Conservation (phyloP, 2,888 invertebrate genomes). For the Amiota minor region DNA sequence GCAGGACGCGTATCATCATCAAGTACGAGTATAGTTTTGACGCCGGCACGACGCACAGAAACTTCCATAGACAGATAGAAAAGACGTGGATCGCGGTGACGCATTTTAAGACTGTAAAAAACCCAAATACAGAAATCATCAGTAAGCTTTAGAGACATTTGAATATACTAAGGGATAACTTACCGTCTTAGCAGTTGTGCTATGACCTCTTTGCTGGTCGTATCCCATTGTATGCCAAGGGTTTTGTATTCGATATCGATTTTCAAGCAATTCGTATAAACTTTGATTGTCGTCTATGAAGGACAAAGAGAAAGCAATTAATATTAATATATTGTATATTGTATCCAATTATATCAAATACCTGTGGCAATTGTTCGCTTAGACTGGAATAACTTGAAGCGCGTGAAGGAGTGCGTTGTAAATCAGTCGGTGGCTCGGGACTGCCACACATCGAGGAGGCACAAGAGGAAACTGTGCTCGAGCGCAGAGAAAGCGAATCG, state of each 20-base stretch:
- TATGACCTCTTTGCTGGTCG: constrained; percentile 90
- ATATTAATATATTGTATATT: neutral
- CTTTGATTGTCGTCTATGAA: constrained; percentile 91
- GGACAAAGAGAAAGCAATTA: neutral
- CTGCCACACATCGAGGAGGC: constrained; percentile 79
- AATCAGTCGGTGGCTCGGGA: constrained; percentile 77
- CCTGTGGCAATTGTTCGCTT: constrained; percentile 76
- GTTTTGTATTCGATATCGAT: constrained; percentile 98
- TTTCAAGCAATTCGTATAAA: constrained; percentile 90
- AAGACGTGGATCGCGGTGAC: constrained; percentile 91
- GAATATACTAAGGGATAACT: constrained; percentile 33
- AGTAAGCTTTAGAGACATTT: neutral
- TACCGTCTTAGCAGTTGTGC: constrained; percentile 88
- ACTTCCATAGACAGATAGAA: constrained; percentile 97
- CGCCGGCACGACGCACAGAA: constrained; percentile 86
- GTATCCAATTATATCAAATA: constrained; percentile 44
- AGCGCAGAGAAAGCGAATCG: constrained; percentile 85
- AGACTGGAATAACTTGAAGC: constrained; percentile 80
- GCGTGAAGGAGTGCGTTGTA: constrained; percentile 78
- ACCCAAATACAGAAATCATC: neutral
- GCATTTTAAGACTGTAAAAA: constrained; percentile 79
- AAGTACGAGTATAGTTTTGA: constrained; percentile 85
- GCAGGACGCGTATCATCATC: constrained; percentile 93
- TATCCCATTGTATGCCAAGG: constrained; percentile 89
- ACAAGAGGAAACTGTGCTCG: constrained; percentile 77